Base-by-base conservation (phyloP, 2,113 vertebrate species). In the Chiloscyllium plagiosum region DNA sequence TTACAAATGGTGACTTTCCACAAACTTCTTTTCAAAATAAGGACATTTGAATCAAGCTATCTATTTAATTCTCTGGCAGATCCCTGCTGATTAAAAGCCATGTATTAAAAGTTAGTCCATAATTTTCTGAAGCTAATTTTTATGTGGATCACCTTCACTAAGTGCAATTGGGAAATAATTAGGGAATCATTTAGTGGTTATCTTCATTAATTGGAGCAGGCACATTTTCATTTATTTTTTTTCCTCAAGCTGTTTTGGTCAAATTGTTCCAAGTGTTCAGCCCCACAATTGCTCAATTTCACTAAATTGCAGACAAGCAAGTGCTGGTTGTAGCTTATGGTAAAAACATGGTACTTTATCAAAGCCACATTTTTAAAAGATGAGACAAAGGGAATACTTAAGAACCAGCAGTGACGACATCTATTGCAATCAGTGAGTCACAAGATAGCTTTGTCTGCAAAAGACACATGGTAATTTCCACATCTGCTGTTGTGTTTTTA, bases 341-440 rank as follows among this genome's bases (percentile, higher is more conserved):
- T 87, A 96, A 90, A 83, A 96, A 89, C 85, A 90, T 50, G 80
- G 65, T 69, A 87, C 83, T 96, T 96, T 76, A 70, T 78, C 42
- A 33, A 80, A 95, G 95, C 72, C 95, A 90, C 66, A 87, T 70
- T 87, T 85, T 96, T 96, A 95, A 95, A 87, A 87, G 95, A 89
- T 69, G 95, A 98, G 97, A 98, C 98, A 98, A 98, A 98, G 97
- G 96, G 97, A 97, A 97, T 97, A 98, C 98, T 98, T 97, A 97
- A 97, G 98, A 97, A 97, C 97, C 97, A 97, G 97, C 96, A 97
- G 97, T 97, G 98, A 97, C 96, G 96, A 97, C 97, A 96, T 97
- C 96, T 97, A 96, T 97, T 96, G 97, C 98, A 98, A 98, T 98
- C 98, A 98, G 95, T 96, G 97, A 97, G 97, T 87, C 97, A 33